Evolutionary conservation across 2,113 vertebrate genomes (phyloP), one percentile per base, ranked within the genome.

Genomic region (Actinemys pallida): DNA sequence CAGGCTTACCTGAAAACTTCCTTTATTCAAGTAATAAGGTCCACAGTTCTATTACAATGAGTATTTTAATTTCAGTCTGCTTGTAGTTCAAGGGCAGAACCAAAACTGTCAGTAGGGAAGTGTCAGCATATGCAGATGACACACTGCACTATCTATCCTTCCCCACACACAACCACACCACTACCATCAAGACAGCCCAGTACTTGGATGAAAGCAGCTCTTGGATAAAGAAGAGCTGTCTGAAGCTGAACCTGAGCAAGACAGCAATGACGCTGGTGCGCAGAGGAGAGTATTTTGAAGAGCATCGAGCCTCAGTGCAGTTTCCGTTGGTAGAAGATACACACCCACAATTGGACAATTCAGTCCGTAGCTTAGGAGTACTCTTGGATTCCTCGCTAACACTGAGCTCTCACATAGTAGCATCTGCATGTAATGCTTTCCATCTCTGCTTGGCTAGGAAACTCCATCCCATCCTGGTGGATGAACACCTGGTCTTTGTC

Each of bases 1-100:
- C 86, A 57, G 2, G 29, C 50, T 91, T 86, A 69, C 84, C 83
- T 91, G 83, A 90, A 93, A 91, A 90, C 92, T 95, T 47, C 57
- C 82, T 50, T 50, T 81, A 56, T 52, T 86, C 5, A 1, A 88
- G 87, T 25, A 94, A 84, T 89, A 94, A 42, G 92, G 75, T 59
- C 86, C 89, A 81, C 54, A 83, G 89, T 54, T 69, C 75, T 84
- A 93, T 16, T 6, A 86, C 1, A 29, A 87, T 65, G 89, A 88
- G 9, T 57, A 79, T 82, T 92, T 65, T 31, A 65, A 65, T 14
- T 65, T 95, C 90, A 93, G 95, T 82, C 92, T 49, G 85, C 78
- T 94, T n/a, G 29, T 39, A 91, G 75, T 90, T 59, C 0, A 4
- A 62, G 49, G 82, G 78, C 81, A 94, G 87, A 82, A 90, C 31